Conservation (phyloP, 1,140 invertebrate genomes). For the Drosophila sp. region DNA sequence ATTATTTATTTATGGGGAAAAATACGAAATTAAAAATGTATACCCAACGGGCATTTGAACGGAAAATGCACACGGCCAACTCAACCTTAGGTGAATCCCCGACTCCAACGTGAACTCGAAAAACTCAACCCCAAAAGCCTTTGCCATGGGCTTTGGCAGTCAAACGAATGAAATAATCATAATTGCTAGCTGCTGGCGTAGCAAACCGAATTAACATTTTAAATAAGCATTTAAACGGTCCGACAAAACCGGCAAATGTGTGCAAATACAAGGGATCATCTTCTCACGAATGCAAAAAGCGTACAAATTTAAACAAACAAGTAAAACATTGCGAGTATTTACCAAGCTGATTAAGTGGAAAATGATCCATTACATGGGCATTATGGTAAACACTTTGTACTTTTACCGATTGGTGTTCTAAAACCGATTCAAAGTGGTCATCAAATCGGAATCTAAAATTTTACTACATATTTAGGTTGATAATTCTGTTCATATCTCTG, state of each 20-base stretch:
- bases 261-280: background rate
- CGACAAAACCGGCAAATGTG: constrained; percentile 33
- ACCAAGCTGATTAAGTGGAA: background rate
- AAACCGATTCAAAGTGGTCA: too few relatives aligned
- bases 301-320: background rate
- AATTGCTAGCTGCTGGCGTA: constrained; percentile 51
- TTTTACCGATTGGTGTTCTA: too few relatives aligned
- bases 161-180: constrained; percentile 60
- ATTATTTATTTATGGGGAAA: constrained; percentile 70
- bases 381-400: background rate
- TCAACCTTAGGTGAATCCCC: background rate
- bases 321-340: background rate
- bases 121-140: constrained; percentile 11
- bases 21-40: constrained; percentile 75
- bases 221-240: constrained; percentile 44
- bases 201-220: constrained; percentile 62
- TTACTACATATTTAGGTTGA: too few relatives aligned
- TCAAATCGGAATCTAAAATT: too few relatives aligned
- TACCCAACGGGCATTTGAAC: constrained; percentile 54
- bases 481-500: too few relatives aligned
- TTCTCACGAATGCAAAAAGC: background rate
- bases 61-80: constrained; percentile 30
- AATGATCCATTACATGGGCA: background rate
- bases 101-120: background rate
- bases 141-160: constrained; percentile 14